Percentiles rank a stretch among this genome's conserved stretches.
Conservation (phyloP, 1,140 invertebrate genomes). For the Hypothenemus hampei region DNA sequence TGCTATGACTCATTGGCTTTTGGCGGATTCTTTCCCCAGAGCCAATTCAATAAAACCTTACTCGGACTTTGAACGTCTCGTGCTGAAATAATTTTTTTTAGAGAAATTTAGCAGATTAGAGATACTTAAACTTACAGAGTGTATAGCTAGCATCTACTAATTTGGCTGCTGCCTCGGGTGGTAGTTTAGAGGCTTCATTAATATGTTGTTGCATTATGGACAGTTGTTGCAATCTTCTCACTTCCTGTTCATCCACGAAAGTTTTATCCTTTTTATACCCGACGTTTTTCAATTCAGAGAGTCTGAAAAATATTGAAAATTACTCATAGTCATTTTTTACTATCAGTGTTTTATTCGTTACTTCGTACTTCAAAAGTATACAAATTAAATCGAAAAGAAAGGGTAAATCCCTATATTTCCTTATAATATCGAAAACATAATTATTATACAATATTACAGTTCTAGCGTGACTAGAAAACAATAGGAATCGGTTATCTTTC, state of each 20-base stretch:
- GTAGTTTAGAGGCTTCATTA: slow-evolving; percentile 60
- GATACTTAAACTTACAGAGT: slow-evolving; percentile 54
- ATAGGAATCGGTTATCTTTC: no score
- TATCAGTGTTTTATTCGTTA: no score
- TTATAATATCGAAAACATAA: no score
- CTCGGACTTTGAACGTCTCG: slow-evolving; percentile 70
- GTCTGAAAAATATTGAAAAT: slow-evolving; percentile 45
- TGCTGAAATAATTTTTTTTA: slow-evolving; percentile 50
- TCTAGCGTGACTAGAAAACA: no score
- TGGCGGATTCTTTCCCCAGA: slow-evolving; percentile 57
- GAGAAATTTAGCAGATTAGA: not conserved
- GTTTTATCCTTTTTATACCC: slow-evolving; percentile 67
- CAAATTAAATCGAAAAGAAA: no score
- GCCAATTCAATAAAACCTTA: slow-evolving; percentile 71
- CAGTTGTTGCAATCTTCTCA: slow-evolving; percentile 66
- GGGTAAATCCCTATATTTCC: no score
- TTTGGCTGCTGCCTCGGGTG: slow-evolving; percentile 60
- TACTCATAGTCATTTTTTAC: not conserved
- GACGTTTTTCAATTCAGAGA: slow-evolving; percentile 67
- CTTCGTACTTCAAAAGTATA: no score
- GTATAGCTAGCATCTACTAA: slow-evolving; percentile 67
- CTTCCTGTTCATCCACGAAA: slow-evolving; percentile 67
- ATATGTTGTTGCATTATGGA: slow-evolving; percentile 59
- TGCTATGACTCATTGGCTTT: slow-evolving; percentile 43
- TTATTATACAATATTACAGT: no score